Conservation (phyloP, 2,797 vertebrate species). For the Lepidocolaptes lacrymiger region DNA sequence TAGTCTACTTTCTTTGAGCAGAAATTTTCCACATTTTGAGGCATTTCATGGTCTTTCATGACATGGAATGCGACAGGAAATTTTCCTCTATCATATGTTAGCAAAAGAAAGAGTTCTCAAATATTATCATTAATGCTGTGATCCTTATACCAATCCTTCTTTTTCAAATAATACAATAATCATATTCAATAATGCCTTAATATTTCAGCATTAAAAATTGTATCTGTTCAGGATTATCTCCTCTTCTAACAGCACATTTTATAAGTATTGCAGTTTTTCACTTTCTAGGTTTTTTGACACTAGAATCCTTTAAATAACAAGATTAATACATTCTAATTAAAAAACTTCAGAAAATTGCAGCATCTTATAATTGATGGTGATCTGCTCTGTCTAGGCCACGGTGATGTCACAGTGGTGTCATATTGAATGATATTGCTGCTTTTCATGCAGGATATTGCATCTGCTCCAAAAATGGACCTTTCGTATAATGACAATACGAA, state of each 20-base stretch:
- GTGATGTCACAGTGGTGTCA: background rate
- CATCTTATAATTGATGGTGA: background rate
- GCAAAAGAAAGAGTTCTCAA: background rate
- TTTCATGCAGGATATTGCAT: background rate
- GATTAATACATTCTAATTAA: constrained; percentile 22
- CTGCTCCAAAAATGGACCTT: background rate
- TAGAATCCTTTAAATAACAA: background rate
- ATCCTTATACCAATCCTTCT: background rate
- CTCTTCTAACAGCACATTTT: background rate
- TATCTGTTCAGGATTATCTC: constrained; percentile 27
- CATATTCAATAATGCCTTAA: background rate
- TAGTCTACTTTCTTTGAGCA: background rate
- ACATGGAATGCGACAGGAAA: background rate
- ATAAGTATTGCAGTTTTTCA: constrained; percentile 1
- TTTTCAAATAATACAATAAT: constrained; percentile 6
- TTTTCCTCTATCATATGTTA: background rate
- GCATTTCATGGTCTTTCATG: background rate
- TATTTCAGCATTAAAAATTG: constrained; percentile 10
- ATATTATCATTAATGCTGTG: background rate
- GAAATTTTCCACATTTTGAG: background rate
- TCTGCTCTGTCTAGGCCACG: background rate
- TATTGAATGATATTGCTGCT: background rate
- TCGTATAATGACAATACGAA: background rate
- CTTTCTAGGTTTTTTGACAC: background rate
- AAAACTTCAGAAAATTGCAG: background rate